A percentile compares a stretch with the other conserved stretches of the same genome.
Conservation (phyloP, 92 coral and sea anemone genomes). For the Phenganax subtilis region DNA sequence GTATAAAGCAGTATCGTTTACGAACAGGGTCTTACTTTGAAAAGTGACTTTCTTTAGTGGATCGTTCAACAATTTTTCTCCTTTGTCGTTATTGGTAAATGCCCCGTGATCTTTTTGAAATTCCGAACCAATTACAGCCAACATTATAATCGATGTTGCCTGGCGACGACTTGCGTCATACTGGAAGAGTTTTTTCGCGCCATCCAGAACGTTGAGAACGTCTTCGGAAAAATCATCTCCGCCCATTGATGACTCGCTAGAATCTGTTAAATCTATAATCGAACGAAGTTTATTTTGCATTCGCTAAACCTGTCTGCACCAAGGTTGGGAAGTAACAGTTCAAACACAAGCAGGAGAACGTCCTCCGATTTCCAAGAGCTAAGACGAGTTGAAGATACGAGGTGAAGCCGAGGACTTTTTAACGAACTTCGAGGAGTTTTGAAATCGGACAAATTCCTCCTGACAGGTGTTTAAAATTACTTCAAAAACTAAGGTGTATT, state of each 20-base stretch:
- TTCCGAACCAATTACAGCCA: constrained; percentile 98
- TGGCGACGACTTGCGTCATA: constrained; percentile 98
- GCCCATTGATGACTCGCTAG: constrained; percentile 59
- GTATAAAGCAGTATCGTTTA: too few species aligned
- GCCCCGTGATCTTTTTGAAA: constrained; percentile 86
- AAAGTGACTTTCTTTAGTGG: constrained; percentile 4
- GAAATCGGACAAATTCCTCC: too few species aligned
- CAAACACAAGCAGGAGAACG: too few species aligned
- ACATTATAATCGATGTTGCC: constrained; percentile 93
- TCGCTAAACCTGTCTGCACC: too few species aligned
- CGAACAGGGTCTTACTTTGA: constrained; percentile 3
- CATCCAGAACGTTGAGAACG: constrained; percentile 77
- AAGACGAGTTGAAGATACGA: too few species aligned
- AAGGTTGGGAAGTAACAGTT: too few species aligned
- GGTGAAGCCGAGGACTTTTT: too few species aligned
- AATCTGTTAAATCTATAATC: constrained; percentile 50
- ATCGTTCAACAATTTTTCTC: constrained; percentile 13
- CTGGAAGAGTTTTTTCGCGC: constrained; percentile 94
- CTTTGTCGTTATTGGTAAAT: constrained; percentile 50
- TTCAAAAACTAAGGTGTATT: too few species aligned
- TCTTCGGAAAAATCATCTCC: constrained; percentile 92
- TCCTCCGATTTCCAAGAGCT: too few species aligned
- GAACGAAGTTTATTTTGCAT: background rate
- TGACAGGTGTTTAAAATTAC: too few species aligned
- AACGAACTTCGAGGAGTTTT: too few species aligned